Conservation (phyloP, 2,797 vertebrate genomes). For the Spinus pinus region DNA sequence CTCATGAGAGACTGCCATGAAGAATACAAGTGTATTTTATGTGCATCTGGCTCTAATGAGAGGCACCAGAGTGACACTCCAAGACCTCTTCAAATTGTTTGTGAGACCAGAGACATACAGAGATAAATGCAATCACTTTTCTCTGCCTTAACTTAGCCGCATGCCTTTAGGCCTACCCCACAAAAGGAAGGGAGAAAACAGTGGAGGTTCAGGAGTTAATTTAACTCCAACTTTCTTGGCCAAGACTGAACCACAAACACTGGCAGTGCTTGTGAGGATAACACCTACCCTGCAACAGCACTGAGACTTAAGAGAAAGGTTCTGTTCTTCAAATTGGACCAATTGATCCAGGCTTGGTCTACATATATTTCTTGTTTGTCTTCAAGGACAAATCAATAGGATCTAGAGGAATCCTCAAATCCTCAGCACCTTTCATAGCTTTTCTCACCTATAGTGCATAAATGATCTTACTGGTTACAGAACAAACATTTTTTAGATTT, state of each 20-base stretch:
- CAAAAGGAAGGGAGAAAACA: neutral
- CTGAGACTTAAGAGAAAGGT: neutral
- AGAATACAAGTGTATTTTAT: neutral
- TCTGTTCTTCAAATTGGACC: neutral
- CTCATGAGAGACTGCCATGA: neutral
- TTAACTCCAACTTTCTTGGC: neutral
- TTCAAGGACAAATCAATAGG: neutral
- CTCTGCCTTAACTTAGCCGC: neutral
- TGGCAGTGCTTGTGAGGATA: neutral
- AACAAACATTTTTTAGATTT: neutral
- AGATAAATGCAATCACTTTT: neutral
- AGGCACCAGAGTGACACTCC: neutral
- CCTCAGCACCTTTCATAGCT: neutral
- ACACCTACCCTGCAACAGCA: neutral
- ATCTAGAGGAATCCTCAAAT: neutral
- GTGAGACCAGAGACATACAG: neutral
- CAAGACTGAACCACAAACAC: neutral
- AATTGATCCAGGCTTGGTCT: neutral
- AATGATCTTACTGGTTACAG: neutral
- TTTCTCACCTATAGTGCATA: neutral
- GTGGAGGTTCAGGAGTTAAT: neutral
- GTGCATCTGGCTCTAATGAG: neutral
- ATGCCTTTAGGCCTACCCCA: neutral
- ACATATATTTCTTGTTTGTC: neutral
- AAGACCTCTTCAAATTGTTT: neutral